A percentile compares a stretch with the other conserved stretches of the same genome.
phyloP scores from a whole-genome alignment of 2,113 vertebrate genomes.

The Eulemur rufifrons region DNA sequence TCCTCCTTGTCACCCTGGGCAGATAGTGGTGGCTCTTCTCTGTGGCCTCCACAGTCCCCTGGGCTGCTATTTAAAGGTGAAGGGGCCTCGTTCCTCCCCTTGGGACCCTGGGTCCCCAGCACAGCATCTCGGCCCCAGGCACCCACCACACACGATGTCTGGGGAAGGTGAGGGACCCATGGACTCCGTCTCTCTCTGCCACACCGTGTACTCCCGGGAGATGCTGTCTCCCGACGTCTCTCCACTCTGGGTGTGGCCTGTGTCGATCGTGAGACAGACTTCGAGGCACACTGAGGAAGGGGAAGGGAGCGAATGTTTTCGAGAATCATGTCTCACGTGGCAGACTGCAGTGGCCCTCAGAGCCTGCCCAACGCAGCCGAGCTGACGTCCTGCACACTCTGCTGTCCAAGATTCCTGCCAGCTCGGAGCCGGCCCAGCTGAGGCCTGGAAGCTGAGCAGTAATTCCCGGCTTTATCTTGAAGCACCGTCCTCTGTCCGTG shows the following conservation, averaged over 20 bases:
- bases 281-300: background rate
- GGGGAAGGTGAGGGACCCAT: background rate
- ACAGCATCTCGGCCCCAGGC: background rate
- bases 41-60: background rate
- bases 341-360: background rate
- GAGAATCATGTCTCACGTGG: accelerated
- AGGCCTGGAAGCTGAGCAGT: accelerated
- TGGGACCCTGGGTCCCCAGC: accelerated
- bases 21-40: no score
- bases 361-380: accelerated
- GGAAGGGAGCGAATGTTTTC: accelerated
- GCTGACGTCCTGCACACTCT: accelerated
- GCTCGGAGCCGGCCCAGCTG: accelerated
- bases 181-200: background rate
- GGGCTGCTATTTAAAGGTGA: background rate
- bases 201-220: background rate
- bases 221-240: background rate
- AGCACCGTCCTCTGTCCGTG: background rate
- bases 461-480: background rate
- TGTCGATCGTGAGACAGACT: background rate
- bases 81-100: background rate
- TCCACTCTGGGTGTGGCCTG: background rate
- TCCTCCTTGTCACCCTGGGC: background rate
- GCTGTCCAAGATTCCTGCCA: background rate
- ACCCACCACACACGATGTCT: no score